Percentiles rank a stretch among this genome's conserved stretches.
These are phyloP conservation scores for Mimas tiliae DNA, from an alignment of 2,888 invertebrate species.

Conservation along the genomic window DNA sequence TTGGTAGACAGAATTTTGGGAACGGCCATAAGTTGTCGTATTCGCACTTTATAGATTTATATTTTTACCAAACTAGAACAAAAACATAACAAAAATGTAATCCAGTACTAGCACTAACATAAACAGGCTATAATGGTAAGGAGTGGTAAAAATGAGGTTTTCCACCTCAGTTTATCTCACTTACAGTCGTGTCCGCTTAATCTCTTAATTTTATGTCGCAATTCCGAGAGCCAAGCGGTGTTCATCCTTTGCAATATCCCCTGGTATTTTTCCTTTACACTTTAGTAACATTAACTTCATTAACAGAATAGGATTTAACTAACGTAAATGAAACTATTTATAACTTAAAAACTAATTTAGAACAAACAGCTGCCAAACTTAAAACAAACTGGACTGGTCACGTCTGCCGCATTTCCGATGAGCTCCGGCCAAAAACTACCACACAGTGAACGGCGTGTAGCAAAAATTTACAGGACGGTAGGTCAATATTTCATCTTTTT, in stretches of 20 bases:
- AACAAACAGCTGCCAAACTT: no score
- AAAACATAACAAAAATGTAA: neutral
- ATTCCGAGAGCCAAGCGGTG: neutral
- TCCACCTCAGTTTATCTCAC: slow-evolving; percentile 16
- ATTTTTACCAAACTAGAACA: no score
- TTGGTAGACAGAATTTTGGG: no score
- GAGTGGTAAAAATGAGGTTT: slow-evolving; percentile 1
- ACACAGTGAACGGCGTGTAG: no score
- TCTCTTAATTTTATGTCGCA: slow-evolving; percentile 17
- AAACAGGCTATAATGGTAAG: neutral
- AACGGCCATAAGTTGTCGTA: no score
- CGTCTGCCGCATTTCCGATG: no score
- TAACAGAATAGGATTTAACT: neutral
- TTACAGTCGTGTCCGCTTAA: slow-evolving; percentile 8
- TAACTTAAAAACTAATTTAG: neutral
- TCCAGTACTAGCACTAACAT: neutral
- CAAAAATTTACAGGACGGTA: no score
- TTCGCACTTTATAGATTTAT: no score
- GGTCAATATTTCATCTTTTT: no score
- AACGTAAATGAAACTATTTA: neutral
- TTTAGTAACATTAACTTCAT: neutral
- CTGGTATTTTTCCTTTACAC: neutral
- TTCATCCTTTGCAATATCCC: neutral
- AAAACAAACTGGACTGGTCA: no score
- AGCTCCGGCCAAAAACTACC: no score